These are phyloP conservation scores for Azemiops feae DNA, from an alignment of 2,113 vertebrate genomes.

Conservation along the genomic window DNA sequence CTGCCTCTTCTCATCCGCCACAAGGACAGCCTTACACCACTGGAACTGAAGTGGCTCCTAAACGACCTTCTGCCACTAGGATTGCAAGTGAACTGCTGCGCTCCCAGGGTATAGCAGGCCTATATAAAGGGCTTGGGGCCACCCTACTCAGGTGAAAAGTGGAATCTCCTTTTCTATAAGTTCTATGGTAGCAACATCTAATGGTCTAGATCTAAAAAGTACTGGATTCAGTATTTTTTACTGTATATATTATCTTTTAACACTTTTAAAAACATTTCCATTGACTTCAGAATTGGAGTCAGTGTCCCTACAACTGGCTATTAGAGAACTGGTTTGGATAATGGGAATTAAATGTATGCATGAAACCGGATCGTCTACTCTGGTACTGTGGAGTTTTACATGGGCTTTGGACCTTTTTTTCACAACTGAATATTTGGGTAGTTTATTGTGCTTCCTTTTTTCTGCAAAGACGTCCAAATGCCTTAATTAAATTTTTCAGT, in stretches of 20 bases:
- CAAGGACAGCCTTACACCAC: slow-evolving; percentile 30
- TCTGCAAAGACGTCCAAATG: not conserved
- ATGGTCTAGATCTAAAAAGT: too few species aligned
- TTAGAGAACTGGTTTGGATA: not conserved
- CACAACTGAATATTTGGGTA: not conserved
- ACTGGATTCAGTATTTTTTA: too few species aligned
- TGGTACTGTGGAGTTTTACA: not conserved
- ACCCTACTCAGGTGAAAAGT: slow-evolving; percentile 78
- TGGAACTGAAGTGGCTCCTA: slow-evolving; percentile 9
- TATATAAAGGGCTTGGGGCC: slow-evolving; percentile 78
- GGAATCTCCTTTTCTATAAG: not conserved
- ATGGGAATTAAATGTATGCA: not conserved
- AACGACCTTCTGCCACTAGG: slow-evolving; percentile 65
- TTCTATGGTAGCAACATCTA: not conserved
- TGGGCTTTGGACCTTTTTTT: not conserved
- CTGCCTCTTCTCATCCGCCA: slow-evolving; percentile 47
- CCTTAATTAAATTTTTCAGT: not conserved
- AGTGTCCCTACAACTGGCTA: not conserved
- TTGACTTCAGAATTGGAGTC: not conserved
- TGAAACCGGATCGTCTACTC: not conserved
- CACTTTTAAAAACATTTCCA: not conserved
- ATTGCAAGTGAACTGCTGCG: slow-evolving; percentile 74
- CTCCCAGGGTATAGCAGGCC: slow-evolving; percentile 72
- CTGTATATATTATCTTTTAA: not conserved
- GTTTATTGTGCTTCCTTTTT: not conserved